A percentile compares a stretch with the other conserved stretches of the same genome.
Evolutionary conservation across 2,113 vertebrate genomes (phyloP).

Genomic region (Carettochelys insculpta): DNA sequence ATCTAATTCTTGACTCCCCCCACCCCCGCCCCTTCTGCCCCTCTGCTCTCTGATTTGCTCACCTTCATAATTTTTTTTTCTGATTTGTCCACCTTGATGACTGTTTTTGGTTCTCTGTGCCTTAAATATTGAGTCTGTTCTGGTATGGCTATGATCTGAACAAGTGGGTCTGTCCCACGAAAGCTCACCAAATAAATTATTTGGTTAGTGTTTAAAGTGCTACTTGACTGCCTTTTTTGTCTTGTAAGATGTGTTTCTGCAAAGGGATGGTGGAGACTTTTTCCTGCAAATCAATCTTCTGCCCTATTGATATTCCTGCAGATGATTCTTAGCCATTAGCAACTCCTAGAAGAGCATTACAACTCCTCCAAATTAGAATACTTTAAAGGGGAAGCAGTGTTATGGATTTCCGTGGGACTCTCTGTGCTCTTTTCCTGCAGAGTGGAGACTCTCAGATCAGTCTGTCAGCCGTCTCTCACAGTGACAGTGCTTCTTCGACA

Average conservation of each 20-base stretch:
- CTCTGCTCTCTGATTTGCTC: too few relatives aligned
- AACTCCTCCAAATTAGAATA: slow-evolving; percentile 60
- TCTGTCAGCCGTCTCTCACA: slow-evolving; percentile 87
- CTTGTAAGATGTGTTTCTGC: slow-evolving; percentile 56
- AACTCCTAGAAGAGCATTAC: slow-evolving; percentile 45
- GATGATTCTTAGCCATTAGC: slow-evolving; percentile 62
- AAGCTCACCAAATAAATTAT: too few relatives aligned
- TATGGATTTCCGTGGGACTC: slow-evolving; percentile 65
- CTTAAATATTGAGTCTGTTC: too few relatives aligned
- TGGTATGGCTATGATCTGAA: too few relatives aligned
- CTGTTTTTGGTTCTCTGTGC: too few relatives aligned
- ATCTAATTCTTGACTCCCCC: too few relatives aligned
- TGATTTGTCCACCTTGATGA: too few relatives aligned
- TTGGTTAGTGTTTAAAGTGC: too few relatives aligned
- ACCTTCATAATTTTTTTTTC: too few relatives aligned
- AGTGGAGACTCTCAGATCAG: slow-evolving; percentile 88
- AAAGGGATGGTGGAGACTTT: slow-evolving; percentile 2
- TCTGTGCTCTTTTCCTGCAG: slow-evolving; percentile 77
- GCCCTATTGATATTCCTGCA: slow-evolving; percentile 55
- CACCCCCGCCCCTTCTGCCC: too few relatives aligned
- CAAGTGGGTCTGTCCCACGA: too few relatives aligned
- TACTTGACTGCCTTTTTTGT: too few relatives aligned
- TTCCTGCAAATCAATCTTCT: not conserved
- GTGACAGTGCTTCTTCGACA: slow-evolving; percentile 88
- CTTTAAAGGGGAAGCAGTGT: not conserved